Conservation (phyloP, 1,140 invertebrate species). For the Leptinotarsa texana region DNA sequence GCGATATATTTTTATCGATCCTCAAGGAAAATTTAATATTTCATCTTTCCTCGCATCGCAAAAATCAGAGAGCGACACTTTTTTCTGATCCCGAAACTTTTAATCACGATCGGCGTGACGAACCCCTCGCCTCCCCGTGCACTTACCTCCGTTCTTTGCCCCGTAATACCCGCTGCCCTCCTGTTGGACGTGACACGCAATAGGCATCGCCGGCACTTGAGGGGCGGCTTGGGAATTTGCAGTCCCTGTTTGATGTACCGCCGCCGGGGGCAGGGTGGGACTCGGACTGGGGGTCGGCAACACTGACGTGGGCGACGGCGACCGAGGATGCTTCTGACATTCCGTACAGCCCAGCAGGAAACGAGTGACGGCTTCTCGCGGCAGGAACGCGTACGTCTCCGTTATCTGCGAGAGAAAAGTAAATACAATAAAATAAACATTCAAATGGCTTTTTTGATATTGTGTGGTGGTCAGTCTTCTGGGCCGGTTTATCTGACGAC, state of each 20-base stretch:
- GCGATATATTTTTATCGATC: too few species aligned
- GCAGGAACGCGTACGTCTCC: constrained; percentile 92
- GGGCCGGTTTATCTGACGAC: neutral
- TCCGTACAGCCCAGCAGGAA: constrained; percentile 93
- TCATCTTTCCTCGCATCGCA: too few species aligned
- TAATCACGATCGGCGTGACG: neutral
- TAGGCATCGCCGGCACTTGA: constrained; percentile 41
- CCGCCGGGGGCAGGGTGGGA: constrained; percentile 58
- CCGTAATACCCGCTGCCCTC: constrained; percentile 26
- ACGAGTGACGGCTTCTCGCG: constrained; percentile 91
- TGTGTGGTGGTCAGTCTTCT: neutral
- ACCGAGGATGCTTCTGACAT: constrained; percentile 85
- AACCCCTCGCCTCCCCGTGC: constrained; percentile 6
- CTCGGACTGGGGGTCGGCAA: constrained; percentile 61
- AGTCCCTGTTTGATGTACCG: constrained; percentile 30
- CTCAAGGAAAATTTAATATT: too few species aligned
- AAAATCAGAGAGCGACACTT: too few species aligned
- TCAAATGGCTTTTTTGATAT: neutral
- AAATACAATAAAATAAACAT: constrained; percentile 7
- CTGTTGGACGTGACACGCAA: constrained; percentile 24
- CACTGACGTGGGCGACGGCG: constrained; percentile 65
- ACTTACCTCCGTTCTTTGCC: constrained; percentile 28
- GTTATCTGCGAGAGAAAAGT: constrained; percentile 74
- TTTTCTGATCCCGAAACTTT: too few species aligned
- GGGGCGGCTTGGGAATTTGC: constrained; percentile 53